These are phyloP conservation scores for Lobophora halterata DNA, from an alignment of 2,888 invertebrate species.

Conservation along the genomic window DNA sequence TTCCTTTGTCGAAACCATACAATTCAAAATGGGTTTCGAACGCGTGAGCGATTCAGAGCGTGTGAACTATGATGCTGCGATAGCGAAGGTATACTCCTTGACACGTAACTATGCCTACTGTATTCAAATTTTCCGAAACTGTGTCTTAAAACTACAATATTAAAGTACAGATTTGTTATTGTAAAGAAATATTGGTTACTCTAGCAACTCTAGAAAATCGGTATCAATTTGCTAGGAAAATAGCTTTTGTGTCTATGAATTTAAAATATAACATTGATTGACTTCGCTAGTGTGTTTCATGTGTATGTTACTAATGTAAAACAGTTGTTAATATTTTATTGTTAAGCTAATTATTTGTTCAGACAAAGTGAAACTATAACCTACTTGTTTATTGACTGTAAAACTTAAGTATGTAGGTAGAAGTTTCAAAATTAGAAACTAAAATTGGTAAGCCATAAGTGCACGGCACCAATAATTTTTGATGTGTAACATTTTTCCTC, in stretches of 20 bases:
- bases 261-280: background rate
- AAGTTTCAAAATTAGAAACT: too few relatives aligned
- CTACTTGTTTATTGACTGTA: constrained; percentile 11
- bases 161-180: too few relatives aligned
- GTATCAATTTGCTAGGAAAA: constrained; percentile 2
- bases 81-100: constrained; percentile 30
- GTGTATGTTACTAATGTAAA: constrained; percentile 14
- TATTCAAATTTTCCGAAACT: too few relatives aligned
- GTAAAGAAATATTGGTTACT: too few relatives aligned
- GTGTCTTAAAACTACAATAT: too few relatives aligned
- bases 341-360: constrained; percentile 20
- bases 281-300: background rate
- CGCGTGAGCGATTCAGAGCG: constrained; percentile 55
- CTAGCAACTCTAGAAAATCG: too few relatives aligned
- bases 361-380: constrained; percentile 22
- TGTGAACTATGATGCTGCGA: constrained; percentile 49
- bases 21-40: constrained; percentile 32
- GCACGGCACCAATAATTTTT: too few relatives aligned
- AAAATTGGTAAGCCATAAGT: too few relatives aligned
- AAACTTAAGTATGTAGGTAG: too few relatives aligned
- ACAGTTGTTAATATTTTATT: constrained; percentile 18
- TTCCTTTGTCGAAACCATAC: constrained; percentile 42
- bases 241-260: background rate
- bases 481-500: too few relatives aligned
- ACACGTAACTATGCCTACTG: constrained; percentile 18